A percentile compares a stretch with the other conserved stretches of the same genome.
Conservation (phyloP, 2,113 vertebrate genomes). For the Sylvietta virens region DNA sequence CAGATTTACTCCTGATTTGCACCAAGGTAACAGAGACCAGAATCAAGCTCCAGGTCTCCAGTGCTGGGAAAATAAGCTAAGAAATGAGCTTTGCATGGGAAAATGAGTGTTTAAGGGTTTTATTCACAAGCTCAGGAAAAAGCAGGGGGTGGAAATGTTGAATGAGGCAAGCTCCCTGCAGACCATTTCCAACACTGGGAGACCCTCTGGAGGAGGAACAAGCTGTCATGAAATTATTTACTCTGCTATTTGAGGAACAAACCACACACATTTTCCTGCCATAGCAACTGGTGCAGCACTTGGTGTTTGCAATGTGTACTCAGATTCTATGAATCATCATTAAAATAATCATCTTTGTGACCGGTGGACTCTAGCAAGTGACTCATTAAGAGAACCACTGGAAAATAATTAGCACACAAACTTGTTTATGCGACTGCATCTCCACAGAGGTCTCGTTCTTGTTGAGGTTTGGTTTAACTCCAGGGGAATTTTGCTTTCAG, state of each 20-base stretch:
- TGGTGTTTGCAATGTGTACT: not conserved
- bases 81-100: not conserved
- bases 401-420: slow-evolving; percentile 36
- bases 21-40: not conserved
- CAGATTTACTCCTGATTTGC: not conserved
- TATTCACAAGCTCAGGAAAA: not conserved
- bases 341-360: slow-evolving; percentile 43
- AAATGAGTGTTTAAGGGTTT: not conserved
- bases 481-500: slow-evolving; percentile 38
- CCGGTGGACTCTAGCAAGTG: slow-evolving; percentile 35
- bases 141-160: not conserved
- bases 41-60: not conserved
- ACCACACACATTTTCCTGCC: not conserved
- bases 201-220: not conserved
- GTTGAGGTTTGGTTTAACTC: slow-evolving; percentile 25
- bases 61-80: not conserved
- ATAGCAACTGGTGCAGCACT: slow-evolving; percentile 18
- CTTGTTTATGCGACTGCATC: not conserved
- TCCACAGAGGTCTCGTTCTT: not conserved
- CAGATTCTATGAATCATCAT: slow-evolving; percentile 45
- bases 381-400: slow-evolving; percentile 37
- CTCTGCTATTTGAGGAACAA: slow-evolving; percentile 25
- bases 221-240: slow-evolving; percentile 4
- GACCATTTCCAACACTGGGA: not conserved
- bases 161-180: fast-evolving